These are phyloP conservation scores for Dryocosmus kuriphilus DNA, from an alignment of 2,888 invertebrate species.

Conservation along the genomic window DNA sequence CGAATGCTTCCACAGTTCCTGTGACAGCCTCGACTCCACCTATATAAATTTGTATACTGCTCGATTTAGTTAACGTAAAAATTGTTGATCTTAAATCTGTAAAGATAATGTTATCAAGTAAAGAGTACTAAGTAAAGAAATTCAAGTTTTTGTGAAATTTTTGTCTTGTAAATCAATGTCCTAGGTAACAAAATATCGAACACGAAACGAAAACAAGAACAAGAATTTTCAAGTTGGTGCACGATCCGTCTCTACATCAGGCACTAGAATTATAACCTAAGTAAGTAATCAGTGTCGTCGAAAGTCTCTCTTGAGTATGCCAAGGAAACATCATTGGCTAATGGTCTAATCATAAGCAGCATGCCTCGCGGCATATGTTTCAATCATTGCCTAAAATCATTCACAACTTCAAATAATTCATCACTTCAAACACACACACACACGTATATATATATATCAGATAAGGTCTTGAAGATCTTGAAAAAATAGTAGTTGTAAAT, in stretches of 20 bases:
- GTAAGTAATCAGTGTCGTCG: constrained; percentile 52
- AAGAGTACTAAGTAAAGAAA: constrained; percentile 8
- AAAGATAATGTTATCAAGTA: not conserved
- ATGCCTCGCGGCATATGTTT: constrained; percentile 47
- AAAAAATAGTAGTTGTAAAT: constrained; percentile 23
- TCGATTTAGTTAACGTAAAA: not conserved
- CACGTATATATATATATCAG: constrained; percentile 36
- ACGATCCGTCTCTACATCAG: constrained; percentile 36
- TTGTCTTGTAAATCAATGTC: constrained; percentile 4
- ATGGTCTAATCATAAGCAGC: constrained; percentile 48
- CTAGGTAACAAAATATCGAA: not conserved
- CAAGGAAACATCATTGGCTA: constrained; percentile 50
- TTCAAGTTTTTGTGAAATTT: not conserved
- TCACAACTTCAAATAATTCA: constrained; percentile 45
- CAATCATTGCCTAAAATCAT: constrained; percentile 52
- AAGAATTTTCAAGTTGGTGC: constrained; percentile 16
- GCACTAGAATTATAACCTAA: constrained; percentile 44
- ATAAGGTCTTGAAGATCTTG: constrained; percentile 20
- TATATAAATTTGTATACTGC: constrained; percentile 56
- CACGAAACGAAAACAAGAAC: not conserved
- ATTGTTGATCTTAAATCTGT: constrained; percentile 3
- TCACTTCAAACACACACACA: no score
- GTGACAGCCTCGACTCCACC: constrained; percentile 67
- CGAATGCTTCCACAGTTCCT: constrained; percentile 69
- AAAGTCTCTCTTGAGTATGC: constrained; percentile 53